These are phyloP conservation scores for Neuroterus valhalla DNA, from an alignment of 1,140 invertebrate species.

Conservation along the genomic window DNA sequence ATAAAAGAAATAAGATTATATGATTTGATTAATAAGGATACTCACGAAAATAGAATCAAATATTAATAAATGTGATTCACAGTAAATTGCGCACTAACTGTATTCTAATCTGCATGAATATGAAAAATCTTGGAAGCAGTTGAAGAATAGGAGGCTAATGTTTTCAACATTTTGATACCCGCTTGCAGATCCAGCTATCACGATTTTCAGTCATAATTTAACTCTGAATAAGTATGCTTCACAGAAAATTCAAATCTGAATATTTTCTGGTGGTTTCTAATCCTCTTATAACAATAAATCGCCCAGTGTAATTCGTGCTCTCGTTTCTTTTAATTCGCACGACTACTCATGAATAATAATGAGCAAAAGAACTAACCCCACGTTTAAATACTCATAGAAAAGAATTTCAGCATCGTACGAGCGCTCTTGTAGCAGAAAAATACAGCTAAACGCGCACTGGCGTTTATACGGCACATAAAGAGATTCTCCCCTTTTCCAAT, in stretches of 20 bases:
- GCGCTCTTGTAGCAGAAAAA: constrained; percentile 9
- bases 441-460: constrained; percentile 20
- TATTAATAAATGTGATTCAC: no score
- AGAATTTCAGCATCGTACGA: constrained; percentile 19
- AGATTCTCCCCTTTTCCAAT: not conserved
- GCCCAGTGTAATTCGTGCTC: constrained; percentile 16
- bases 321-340: constrained; percentile 25
- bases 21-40: not conserved
- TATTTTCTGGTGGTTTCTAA: constrained; percentile 3
- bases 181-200: no score
- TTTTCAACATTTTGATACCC: no score
- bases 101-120: no score
- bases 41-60: not conserved
- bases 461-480: constrained; percentile 13
- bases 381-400: constrained; percentile 29
- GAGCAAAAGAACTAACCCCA: constrained; percentile 13
- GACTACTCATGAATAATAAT: constrained; percentile 28
- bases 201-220: no score
- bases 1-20: not conserved
- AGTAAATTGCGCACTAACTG: no score
- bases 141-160: no score
- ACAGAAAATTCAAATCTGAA: not conserved
- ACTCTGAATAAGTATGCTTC: no score
- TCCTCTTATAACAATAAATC: constrained; percentile 24
- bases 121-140: no score